Base-by-base conservation (phyloP, 2,888 invertebrate species). In the Cenopis cana region DNA sequence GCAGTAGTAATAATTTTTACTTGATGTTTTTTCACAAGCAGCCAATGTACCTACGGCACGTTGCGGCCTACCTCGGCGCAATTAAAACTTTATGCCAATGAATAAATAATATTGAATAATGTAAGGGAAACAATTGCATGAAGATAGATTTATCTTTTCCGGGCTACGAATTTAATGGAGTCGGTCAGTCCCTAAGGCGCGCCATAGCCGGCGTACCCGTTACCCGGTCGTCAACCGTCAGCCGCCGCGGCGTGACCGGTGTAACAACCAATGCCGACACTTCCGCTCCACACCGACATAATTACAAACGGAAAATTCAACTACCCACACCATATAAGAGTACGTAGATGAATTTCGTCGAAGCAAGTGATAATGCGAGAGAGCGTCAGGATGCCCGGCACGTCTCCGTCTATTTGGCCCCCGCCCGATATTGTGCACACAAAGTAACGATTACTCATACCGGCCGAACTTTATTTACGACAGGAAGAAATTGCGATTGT, bases 401-500 rank as follows among this genome's bases (percentile, higher is more conserved):
- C 93, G 93, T 92, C 87, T 81, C 88, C 87, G 86, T 89, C 90
- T 90, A 90, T 90, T 91, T 89, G 90, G 89, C 82, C 85, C 85
- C 85, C 82, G 81, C 83, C 85, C 83, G 86, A 89, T 89, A 89
- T 89, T 89, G 90, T 88, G 89, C 89, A 87, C 90, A 91, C 89
- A 89, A 90, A 89, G 89, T 88, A 85, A 88, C 84, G 85, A 91
- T 91, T 91, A 91, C 89, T 91, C 91, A 91, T 90, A 81, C 85
- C 83, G 81, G 82, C 88, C 86, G 84, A 89, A 89, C 86, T 87
- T 87, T 90, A 90, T 92, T 90, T 91, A 91, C 85, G 91, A 90
- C 93, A 92, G 92, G 92, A 93, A 91, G 91, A 91, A 90, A 91
- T 91, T 89, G 91, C 89, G 82, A 93, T 92, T 91, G 91, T 91